Percentiles rank a stretch among this genome's conserved stretches.
Evolutionary conservation across 1,140 invertebrate species (phyloP).

Genomic region (Piezodorus guildinii): DNA sequence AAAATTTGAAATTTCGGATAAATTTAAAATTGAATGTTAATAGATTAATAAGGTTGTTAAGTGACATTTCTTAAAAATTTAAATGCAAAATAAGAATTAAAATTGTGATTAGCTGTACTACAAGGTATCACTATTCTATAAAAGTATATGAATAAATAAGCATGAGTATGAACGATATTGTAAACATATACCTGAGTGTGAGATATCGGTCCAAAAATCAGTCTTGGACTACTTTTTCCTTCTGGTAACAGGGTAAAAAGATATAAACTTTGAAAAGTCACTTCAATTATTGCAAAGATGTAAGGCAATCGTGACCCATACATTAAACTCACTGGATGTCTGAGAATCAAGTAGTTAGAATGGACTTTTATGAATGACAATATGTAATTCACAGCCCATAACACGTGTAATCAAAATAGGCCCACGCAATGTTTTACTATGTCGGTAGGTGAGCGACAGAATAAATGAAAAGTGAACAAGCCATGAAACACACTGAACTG

Average conservation of each 20-base stretch:
- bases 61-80: too few relatives aligned
- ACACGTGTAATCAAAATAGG: slow-evolving; percentile 49
- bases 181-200: slow-evolving; percentile 11
- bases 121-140: slow-evolving; percentile 30
- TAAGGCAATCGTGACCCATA: slow-evolving; percentile 28
- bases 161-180: too few relatives aligned
- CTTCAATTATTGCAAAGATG: slow-evolving; percentile 40
- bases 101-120: slow-evolving; percentile 19
- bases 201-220: slow-evolving; percentile 9
- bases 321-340: slow-evolving; percentile 35
- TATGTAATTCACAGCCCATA: slow-evolving; percentile 51
- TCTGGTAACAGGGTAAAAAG: slow-evolving; percentile 27
- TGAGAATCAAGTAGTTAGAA: slow-evolving; percentile 25
- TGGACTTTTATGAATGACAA: slow-evolving; percentile 41
- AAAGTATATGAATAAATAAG: too few relatives aligned
- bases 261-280: slow-evolving; percentile 32
- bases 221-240: neutral
- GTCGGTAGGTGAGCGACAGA: slow-evolving; percentile 43
- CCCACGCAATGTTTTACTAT: slow-evolving; percentile 46
- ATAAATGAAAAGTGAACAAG: slow-evolving; percentile 64
- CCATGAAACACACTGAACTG: slow-evolving; percentile 55
- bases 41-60: too few relatives aligned
- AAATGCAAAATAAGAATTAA: too few relatives aligned
- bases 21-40: too few relatives aligned
- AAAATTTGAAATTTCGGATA: too few relatives aligned